A percentile compares a stretch with the other conserved stretches of the same genome.
Evolutionary conservation across 2,113 vertebrate species (phyloP).

Genomic region (Theropithecus gelada): DNA sequence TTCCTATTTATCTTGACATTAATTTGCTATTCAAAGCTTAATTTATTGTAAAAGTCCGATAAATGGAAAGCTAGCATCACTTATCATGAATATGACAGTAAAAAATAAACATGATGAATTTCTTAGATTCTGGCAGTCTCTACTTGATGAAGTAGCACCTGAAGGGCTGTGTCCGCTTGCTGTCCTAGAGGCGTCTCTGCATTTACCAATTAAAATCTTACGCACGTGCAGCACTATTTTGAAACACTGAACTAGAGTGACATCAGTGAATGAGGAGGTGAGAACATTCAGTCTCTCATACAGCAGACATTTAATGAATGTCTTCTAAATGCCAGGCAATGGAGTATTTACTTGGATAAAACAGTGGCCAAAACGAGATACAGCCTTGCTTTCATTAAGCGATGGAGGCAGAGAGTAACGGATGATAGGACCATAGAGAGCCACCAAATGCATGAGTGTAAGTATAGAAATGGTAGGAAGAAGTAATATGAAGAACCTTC

Average conservation of each 20-base stretch:
- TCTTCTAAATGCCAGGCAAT: background rate
- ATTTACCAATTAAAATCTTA: background rate
- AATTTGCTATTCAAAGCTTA: background rate
- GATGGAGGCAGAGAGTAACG: background rate
- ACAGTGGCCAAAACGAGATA: background rate
- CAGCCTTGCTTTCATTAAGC: background rate
- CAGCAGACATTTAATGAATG: background rate
- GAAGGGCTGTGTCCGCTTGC: background rate
- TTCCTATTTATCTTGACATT: conserved; percentile 10
- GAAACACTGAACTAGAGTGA: background rate
- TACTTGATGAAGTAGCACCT: background rate
- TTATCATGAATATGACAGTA: background rate
- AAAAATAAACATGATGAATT: background rate
- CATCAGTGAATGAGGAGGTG: background rate
- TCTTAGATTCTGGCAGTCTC: background rate
- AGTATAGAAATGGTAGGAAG: background rate
- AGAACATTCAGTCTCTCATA: background rate
- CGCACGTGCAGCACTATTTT: fast-evolving
- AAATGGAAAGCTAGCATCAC: background rate
- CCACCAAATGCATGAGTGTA: background rate
- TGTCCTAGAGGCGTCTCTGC: background rate
- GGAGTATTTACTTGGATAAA: background rate
- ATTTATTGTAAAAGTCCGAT: conserved; percentile 28
- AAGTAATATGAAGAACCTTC: background rate
- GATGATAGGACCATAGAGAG: background rate